Evolutionary conservation across 2,797 vertebrate species (phyloP).

Genomic region (Hippopotamyrus pictus): DNA sequence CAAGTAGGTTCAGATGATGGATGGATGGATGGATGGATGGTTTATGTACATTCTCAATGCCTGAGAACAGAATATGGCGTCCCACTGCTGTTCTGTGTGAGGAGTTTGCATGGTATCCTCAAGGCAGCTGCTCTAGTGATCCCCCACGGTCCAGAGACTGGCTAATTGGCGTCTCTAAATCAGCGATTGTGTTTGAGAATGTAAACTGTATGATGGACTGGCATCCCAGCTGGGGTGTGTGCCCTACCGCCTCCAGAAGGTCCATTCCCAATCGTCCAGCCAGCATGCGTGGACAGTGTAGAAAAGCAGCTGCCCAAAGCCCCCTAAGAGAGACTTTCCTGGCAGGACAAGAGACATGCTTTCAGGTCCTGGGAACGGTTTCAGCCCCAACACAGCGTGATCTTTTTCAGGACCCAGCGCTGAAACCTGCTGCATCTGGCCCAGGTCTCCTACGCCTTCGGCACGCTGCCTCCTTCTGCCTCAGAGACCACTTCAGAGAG

Average conservation of each 20-base stretch:
- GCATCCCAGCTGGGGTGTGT: background rate
- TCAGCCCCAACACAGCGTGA: slow-evolving; percentile 33
- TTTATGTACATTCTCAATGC: background rate
- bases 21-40: background rate
- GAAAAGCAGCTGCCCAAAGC: background rate
- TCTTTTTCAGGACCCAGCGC: slow-evolving; percentile 40
- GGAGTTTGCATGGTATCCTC: background rate
- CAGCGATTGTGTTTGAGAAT: background rate
- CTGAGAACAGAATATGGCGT: background rate
- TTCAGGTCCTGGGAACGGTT: slow-evolving; percentile 23
- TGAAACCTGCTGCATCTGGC: slow-evolving; percentile 45
- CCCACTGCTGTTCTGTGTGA: background rate
- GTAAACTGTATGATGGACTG: background rate
- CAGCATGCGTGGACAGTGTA: background rate
- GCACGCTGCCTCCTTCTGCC: background rate
- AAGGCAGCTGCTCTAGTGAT: background rate
- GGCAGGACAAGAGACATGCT: background rate
- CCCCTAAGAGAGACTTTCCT: background rate
- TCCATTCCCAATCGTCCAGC: background rate
- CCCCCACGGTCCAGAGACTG: background rate
- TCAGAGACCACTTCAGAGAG: background rate
- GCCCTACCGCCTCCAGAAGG: background rate
- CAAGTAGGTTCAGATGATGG: background rate
- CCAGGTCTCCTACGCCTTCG: background rate
- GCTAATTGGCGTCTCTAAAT: background rate